Evolutionary conservation across 1,140 invertebrate species (phyloP).

Genomic region (Bicyclus anynana): DNA sequence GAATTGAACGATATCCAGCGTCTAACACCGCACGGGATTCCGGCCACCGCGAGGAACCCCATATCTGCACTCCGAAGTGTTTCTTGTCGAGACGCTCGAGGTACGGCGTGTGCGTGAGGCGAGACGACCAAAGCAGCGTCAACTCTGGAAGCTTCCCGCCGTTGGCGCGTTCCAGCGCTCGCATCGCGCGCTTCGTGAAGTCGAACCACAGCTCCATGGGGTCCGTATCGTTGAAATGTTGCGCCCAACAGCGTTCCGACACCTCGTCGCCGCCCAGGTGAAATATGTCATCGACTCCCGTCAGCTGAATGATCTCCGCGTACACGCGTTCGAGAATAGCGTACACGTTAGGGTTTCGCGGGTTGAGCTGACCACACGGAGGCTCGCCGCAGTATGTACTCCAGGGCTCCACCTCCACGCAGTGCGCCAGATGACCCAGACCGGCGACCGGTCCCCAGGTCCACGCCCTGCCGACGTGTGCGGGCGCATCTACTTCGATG

Average conservation of each 20-base stretch:
- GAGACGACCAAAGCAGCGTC: constrained; percentile 88
- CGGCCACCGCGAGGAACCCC: constrained; percentile 87
- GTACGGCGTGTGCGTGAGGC: constrained; percentile 85
- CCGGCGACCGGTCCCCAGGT: constrained; percentile 84
- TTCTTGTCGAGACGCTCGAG: constrained; percentile 79
- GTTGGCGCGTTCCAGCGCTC: constrained; percentile 81
- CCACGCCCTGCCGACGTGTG: constrained; percentile 90
- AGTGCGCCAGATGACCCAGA: constrained; percentile 83
- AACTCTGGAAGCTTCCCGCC: constrained; percentile 80
- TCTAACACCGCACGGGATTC: constrained; percentile 85
- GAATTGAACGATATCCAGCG: constrained; percentile 86
- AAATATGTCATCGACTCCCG: constrained; percentile 82
- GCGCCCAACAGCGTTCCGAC: constrained; percentile 82
- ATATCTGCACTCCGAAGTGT: constrained; percentile 81
- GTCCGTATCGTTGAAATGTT: constrained; percentile 85
- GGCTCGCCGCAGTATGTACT: constrained; percentile 87
- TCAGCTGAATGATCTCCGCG: constrained; percentile 81
- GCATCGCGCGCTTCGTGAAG: constrained; percentile 82
- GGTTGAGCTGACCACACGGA: constrained; percentile 90
- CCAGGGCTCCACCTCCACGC: constrained; percentile 87
- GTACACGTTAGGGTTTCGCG: constrained; percentile 86
- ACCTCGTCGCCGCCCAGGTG: constrained; percentile 93
- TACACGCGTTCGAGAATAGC: constrained; percentile 83
- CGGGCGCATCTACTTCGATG: constrained; percentile 88
- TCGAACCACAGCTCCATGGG: constrained; percentile 87